Evolutionary conservation across 2,113 vertebrate species (phyloP), one percentile per base, ranked within the genome.

Genomic region (Corythoichthys intestinalis): DNA sequence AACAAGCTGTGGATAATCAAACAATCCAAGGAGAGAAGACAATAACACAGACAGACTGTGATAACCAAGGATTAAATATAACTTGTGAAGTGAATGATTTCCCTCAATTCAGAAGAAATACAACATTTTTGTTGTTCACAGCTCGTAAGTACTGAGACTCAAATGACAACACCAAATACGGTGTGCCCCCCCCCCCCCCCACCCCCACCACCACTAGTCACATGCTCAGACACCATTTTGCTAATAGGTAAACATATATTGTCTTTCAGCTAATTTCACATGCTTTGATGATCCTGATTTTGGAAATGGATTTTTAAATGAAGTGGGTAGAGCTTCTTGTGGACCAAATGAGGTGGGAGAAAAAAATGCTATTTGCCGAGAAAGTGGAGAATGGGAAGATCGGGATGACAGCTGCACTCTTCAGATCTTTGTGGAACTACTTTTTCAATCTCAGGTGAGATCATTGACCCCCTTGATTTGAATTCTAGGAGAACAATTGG

Each of bases 1-100:
- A 63, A 5, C 6, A 2, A 39, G 11, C 20, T 28, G 20, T 28
- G 20, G 20, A 28, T 28, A 28, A 0, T 14, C 0, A 0, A 1
- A 0, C 0, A 0, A 52, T 79, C 59, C 11, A 0, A 8, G 0
- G 48, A 39, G 0, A 0, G 0, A 54, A 39, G 38, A 0, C 0
- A 4, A 35, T 47, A 11, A 0, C 0, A 0, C 41, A 44, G 41
- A 8, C 41, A 44, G 2, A 4, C 8, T 68, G 77, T 65, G 4
- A 1, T 3, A 20, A 6, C 6, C 0, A 0, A 0, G 0, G 13
- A 6, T 0, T 13, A 3, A 35, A 0, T 0, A 62, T 82, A 57
- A 73, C 9, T 57, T 83, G 83, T 71, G 17, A 70, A 39, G 62
- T 1, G 35, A 38, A 0, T 9, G 13, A 3, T 3, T 1, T 2